These are phyloP conservation scores for Listronotus oregonensis DNA, from an alignment of 1,140 invertebrate species.

Conservation along the genomic window DNA sequence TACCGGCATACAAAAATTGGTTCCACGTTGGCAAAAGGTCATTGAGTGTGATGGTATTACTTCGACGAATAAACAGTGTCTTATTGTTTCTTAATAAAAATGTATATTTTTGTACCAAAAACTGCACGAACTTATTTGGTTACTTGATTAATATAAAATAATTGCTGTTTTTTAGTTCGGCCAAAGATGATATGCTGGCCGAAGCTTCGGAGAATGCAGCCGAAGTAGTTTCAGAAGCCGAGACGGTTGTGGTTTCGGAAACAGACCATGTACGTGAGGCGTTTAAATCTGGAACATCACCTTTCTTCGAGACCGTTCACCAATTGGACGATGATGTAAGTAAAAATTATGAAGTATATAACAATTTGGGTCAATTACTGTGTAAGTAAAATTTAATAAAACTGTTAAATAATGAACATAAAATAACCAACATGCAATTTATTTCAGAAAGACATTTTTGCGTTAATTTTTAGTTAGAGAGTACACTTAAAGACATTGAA, in stretches of 20 bases:
- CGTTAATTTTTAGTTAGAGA: neutral
- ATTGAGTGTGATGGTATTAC: too few species aligned
- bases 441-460: too few species aligned
- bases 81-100: too few species aligned
- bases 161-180: conserved; percentile 16
- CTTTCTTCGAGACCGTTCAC: conserved; percentile 39
- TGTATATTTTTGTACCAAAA: too few species aligned
- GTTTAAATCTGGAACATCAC: conserved; percentile 31
- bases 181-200: conserved; percentile 36
- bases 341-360: conserved; percentile 1
- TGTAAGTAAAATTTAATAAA: neutral
- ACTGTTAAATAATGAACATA: too few species aligned
- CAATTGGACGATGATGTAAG: conserved; percentile 27
- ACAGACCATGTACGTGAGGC: conserved; percentile 46
- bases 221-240: conserved; percentile 52
- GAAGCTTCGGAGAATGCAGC: conserved; percentile 40
- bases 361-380: neutral
- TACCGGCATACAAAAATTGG: too few species aligned
- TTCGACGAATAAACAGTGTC: too few species aligned
- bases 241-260: conserved; percentile 52
- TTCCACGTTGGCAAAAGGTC: too few species aligned
- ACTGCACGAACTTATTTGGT: too few species aligned
- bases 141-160: too few species aligned
- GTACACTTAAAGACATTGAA: conserved; percentile 18
- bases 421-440: too few species aligned